phyloP scores from a whole-genome alignment of 2,888 invertebrate genomes.

The Punctoribates punctum region DNA sequence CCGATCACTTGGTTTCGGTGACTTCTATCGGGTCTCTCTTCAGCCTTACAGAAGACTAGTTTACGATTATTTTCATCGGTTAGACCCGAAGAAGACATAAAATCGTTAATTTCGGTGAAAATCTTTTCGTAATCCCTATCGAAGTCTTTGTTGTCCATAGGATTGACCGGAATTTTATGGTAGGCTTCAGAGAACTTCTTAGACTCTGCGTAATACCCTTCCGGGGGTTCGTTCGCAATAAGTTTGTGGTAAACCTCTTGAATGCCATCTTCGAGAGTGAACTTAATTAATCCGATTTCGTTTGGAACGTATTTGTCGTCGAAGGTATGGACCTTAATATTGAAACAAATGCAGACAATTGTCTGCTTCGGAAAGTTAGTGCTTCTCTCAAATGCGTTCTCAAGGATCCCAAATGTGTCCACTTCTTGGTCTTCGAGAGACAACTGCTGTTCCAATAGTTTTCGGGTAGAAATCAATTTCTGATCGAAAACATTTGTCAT shows the following conservation, averaged over 20 bases:
- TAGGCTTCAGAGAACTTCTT: neutral
- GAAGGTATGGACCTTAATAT: neutral
- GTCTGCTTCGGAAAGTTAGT: neutral
- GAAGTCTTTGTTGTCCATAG: neutral
- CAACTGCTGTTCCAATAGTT: neutral
- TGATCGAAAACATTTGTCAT: too few relatives aligned
- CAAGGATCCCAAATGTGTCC: neutral
- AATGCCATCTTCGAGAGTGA: conserved; percentile 4
- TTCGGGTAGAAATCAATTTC: too few relatives aligned
- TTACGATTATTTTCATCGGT: neutral
- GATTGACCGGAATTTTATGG: neutral
- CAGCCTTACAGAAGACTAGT: neutral
- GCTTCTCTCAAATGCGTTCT: neutral
- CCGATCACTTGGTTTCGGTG: neutral
- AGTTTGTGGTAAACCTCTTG: neutral
- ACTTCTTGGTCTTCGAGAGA: neutral
- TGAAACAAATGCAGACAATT: neutral
- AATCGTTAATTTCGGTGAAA: neutral
- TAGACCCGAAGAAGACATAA: neutral
- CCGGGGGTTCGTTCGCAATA: neutral
- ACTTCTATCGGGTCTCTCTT: neutral
- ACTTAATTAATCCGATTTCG: neutral
- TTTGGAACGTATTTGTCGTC: neutral
- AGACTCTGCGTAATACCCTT: neutral
- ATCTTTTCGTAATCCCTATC: neutral